Conservation (phyloP, 2,113 vertebrate genomes). For the Chiloscyllium plagiosum region DNA sequence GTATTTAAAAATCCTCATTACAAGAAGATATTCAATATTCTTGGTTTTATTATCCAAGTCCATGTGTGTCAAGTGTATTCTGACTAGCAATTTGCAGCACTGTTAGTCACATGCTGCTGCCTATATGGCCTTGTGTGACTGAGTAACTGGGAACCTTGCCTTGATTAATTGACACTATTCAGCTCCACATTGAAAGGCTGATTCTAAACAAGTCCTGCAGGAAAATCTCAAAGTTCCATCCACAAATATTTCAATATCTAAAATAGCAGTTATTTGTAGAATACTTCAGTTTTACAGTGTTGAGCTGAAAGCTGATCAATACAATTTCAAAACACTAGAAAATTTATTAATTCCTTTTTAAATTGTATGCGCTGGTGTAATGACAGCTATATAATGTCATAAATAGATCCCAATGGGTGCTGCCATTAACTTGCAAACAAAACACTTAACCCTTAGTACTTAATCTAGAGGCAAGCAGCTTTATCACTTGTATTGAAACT, state of each 20-base stretch:
- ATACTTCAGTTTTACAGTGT: background rate
- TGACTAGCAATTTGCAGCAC: background rate
- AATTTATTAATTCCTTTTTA: conserved; percentile 4
- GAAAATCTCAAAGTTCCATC: background rate
- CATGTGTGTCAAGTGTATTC: too few relatives aligned
- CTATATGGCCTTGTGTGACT: background rate
- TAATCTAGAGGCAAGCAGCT: background rate
- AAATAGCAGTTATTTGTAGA: background rate
- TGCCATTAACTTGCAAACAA: background rate
- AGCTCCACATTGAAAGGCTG: background rate
- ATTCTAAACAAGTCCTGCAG: background rate
- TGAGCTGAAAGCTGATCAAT: background rate
- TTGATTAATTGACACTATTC: background rate
- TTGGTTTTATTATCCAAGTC: background rate
- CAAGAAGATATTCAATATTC: too few relatives aligned
- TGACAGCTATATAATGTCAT: background rate
- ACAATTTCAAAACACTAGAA: background rate
- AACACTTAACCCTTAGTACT: background rate
- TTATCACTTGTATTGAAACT: background rate
- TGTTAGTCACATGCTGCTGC: background rate
- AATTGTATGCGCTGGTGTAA: background rate
- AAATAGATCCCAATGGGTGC: background rate
- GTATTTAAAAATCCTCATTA: background rate
- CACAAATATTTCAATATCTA: background rate
- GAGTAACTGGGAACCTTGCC: too few relatives aligned